These are phyloP conservation scores for Synchiropus splendidus DNA, from an alignment of 2,113 vertebrate species.

Conservation along the genomic window DNA sequence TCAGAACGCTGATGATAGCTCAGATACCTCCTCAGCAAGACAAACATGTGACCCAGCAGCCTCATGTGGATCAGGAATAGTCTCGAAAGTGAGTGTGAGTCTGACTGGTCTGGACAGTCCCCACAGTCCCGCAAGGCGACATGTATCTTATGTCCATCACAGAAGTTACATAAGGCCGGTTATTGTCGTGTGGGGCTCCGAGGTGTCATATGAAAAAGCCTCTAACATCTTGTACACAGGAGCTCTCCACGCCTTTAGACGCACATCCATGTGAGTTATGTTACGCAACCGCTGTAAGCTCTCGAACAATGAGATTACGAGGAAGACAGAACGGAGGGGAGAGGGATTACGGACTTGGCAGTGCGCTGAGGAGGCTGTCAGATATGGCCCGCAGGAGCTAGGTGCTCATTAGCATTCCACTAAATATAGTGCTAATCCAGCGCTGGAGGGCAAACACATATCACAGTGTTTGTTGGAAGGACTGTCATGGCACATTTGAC, in stretches of 20 bases:
- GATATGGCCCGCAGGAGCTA: slow-evolving; percentile 54
- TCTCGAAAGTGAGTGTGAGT: background rate
- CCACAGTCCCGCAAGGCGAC: slow-evolving; percentile 6
- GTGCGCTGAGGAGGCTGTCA: slow-evolving; percentile 39
- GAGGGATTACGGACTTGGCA: slow-evolving; percentile 52
- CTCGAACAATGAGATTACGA: slow-evolving; percentile 23
- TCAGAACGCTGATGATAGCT: no score
- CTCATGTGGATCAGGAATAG: slow-evolving; percentile 10
- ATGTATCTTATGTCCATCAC: slow-evolving; percentile 11
- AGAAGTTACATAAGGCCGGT: slow-evolving; percentile 18
- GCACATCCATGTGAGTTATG: slow-evolving; percentile 14
- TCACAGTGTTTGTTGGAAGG: no score
- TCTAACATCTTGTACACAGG: slow-evolving; percentile 6
- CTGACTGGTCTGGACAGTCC: slow-evolving; percentile 15
- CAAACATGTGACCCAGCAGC: slow-evolving; percentile 10
- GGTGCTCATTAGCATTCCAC: slow-evolving; percentile 59
- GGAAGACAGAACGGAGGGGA: slow-evolving; percentile 18
- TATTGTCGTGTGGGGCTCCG: slow-evolving; percentile 1
- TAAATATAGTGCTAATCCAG: slow-evolving; percentile 59
- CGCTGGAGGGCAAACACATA: slow-evolving; percentile 52
- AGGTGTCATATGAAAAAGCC: slow-evolving; percentile 21
- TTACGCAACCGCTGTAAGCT: slow-evolving; percentile 9
- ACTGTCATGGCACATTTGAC: no score
- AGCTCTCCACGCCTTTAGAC: slow-evolving; percentile 3
- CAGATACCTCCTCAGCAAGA: no score